These are phyloP conservation scores for Adelognathus sp. DNA, from an alignment of 2,888 invertebrate genomes.

Conservation along the genomic window DNA sequence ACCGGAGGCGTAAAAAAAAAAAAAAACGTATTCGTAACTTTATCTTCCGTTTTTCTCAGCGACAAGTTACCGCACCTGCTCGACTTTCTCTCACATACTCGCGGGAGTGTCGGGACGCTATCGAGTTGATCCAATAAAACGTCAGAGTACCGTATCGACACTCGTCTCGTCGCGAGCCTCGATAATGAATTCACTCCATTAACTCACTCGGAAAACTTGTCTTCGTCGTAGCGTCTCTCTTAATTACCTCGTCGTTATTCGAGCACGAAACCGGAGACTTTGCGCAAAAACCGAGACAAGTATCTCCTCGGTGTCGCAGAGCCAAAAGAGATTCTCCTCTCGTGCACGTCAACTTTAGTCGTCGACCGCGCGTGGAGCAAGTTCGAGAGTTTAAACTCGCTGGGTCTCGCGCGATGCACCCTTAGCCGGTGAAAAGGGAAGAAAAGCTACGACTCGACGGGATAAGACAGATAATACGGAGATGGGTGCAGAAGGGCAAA, in stretches of 20 bases:
- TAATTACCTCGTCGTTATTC: neutral
- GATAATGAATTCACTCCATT: slow-evolving; percentile 38
- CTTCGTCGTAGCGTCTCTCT: neutral
- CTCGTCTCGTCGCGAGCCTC: slow-evolving; percentile 3
- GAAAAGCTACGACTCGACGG: neutral
- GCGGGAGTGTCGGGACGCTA: neutral
- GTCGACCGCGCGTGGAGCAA: neutral
- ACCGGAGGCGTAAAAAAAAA: too few species aligned
- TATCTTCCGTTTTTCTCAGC: neutral
- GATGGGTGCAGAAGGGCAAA: neutral
- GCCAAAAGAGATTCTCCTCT: neutral
- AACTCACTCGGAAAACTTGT: slow-evolving; percentile 19
- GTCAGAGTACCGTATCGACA: slow-evolving; percentile 27
- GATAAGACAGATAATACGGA: neutral
- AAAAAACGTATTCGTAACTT: slow-evolving; percentile 9
- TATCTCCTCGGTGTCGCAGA: neutral
- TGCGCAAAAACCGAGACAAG: neutral
- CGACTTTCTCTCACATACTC: slow-evolving; percentile 27
- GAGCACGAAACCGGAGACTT: neutral
- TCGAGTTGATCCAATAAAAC: slow-evolving; percentile 27
- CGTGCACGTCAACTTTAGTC: neutral
- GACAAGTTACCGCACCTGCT: neutral
- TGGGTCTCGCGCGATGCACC: neutral
- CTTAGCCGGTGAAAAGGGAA: neutral
- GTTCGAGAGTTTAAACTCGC: neutral